Base-by-base conservation (phyloP, 2,888 invertebrate species). In the Phyllotreta cruciferae region DNA sequence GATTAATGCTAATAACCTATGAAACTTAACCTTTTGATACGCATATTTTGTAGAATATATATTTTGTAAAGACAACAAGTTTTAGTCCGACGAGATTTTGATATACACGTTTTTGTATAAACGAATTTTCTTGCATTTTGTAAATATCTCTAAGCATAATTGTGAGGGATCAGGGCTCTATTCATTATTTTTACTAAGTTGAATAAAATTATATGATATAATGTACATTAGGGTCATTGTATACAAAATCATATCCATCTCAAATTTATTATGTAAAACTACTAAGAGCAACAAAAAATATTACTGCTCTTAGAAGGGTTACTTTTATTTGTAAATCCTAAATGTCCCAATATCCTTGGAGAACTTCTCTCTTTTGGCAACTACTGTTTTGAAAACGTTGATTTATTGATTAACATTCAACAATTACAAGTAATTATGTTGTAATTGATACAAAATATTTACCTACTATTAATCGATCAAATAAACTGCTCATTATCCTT, bases 21-120 rank as follows among this genome's bases (percentile, higher is more conserved):
- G 67, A 47, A 24, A 61, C 58, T 65, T 71, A 72, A 72, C 71
- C 63, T 76, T 77, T 77, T 75, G 75, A 76, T 77, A 76, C 74
- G 70, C 74, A 71, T 66, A 73, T 72, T 73, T 74, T 75, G 74
- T 75, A 78, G 74, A 76, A 69, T 76, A 75, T 76, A 75, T 74
- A 76, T 75, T 78, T 77, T 78, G 77, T 77, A 78, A 78, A 77
- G 71, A 75, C 70, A 67, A 63, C 70, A 71, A 70, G 24, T 62
- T 66, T 71, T 73, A 71, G 65, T 66, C 70, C 71, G 66, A 69
- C 70, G 68, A 67, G 69, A 67, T 74, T 75, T 74, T 76, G 72
- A 73, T 74, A 69, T 68, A 73, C 73, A 73, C 68, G 69, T 73
- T 73, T 75, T 74, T 76, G 76, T 76, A 75, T 73, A 73, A 75